Evolutionary conservation across 2,113 vertebrate species (phyloP).

Genomic region (Geococcyx californianus): DNA sequence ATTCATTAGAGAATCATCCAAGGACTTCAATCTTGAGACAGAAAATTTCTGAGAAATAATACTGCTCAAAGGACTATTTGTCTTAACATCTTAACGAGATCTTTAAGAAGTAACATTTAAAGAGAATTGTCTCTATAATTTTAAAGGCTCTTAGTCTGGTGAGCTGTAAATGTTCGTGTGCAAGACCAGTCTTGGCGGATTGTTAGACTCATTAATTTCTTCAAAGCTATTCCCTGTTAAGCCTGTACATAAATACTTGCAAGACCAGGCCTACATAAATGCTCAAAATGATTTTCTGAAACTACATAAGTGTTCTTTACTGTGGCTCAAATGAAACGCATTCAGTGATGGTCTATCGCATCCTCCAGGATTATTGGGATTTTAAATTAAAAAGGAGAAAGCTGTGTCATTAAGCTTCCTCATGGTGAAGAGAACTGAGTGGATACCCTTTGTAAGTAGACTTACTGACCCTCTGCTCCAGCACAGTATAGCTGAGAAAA

Average conservation of each 20-base stretch:
- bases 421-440: neutral
- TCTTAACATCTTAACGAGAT: neutral
- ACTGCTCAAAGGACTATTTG: neutral
- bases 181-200: neutral
- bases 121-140: neutral
- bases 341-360: neutral
- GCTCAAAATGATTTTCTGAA: neutral
- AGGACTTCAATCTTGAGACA: neutral
- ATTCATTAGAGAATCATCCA: neutral
- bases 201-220: neutral
- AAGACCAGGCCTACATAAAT: neutral
- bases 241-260: neutral
- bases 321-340: neutral
- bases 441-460: neutral
- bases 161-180: slow-evolving; percentile 18
- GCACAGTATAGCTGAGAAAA: neutral
- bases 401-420: fast-evolving
- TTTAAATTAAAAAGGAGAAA: neutral
- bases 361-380: neutral
- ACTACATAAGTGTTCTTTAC: neutral
- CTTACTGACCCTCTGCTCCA: neutral
- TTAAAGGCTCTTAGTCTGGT: neutral
- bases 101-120: neutral
- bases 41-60: neutral
- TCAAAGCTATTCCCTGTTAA: neutral